These are phyloP conservation scores for Drosophila diplacantha DNA, from an alignment of 2,888 invertebrate genomes.

Conservation along the genomic window DNA sequence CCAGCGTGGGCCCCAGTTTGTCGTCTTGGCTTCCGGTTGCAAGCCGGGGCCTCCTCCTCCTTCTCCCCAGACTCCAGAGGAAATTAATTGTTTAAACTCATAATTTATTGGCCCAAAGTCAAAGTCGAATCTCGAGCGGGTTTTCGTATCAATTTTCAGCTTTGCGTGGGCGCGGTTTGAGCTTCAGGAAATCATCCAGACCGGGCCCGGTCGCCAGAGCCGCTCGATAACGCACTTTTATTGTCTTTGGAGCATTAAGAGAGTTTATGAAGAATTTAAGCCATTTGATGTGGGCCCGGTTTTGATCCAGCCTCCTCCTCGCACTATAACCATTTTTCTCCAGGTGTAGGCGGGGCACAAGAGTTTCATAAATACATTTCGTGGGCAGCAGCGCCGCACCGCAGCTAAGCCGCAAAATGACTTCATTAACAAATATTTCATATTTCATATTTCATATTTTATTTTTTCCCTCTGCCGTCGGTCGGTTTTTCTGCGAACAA, in stretches of 20 bases:
- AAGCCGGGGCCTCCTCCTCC: background rate
- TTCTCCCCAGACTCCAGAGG: conserved; percentile 36
- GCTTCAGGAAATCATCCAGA: conserved; percentile 53
- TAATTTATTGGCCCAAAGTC: conserved; percentile 66
- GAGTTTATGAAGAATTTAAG: conserved; percentile 56
- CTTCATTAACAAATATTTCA: conserved; percentile 59
- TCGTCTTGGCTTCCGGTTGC: conserved; percentile 36
- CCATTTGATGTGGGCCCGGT: conserved; percentile 50
- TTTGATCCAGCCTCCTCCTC: conserved; percentile 28
- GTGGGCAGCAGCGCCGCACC: conserved; percentile 41
- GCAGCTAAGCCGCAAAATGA: conserved; percentile 65
- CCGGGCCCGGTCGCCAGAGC: background rate
- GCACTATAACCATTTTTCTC: conserved; percentile 20
- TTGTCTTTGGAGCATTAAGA: conserved; percentile 45
- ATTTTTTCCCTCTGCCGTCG: conserved; percentile 16
- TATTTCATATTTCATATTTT: conserved; percentile 55
- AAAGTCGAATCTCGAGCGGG: conserved; percentile 21
- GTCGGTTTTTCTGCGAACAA: conserved; percentile 62
- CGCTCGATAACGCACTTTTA: conserved; percentile 34
- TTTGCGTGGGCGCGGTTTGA: conserved; percentile 28
- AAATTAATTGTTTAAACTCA: conserved; percentile 66
- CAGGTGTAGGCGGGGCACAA: conserved; percentile 43
- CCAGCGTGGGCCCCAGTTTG: conserved; percentile 47
- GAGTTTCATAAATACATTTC: conserved; percentile 31
- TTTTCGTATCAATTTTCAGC: conserved; percentile 29